Conservation (phyloP, 2,113 vertebrate genomes). For the Thalassarche chlororhynchos region DNA sequence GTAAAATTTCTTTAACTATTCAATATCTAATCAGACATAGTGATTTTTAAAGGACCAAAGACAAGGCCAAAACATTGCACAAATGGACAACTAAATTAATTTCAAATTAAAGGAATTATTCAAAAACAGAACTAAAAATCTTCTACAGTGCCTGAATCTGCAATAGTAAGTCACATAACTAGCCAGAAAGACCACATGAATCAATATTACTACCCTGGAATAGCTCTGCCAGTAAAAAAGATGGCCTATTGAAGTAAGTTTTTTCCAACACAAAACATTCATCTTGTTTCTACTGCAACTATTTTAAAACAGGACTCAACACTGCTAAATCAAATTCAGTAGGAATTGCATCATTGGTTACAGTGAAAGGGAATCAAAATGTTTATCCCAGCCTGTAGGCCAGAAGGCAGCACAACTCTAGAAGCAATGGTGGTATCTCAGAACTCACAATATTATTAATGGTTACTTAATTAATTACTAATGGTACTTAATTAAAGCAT, state of each 20-base stretch:
- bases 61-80: not conserved
- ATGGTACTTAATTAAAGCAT: not conserved
- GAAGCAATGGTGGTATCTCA: not conserved
- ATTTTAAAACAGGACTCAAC: not conserved
- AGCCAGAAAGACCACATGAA: not conserved
- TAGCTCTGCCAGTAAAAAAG: not conserved
- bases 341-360: not conserved
- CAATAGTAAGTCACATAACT: not conserved
- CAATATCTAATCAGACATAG: not conserved
- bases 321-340: not conserved
- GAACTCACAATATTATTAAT: not conserved
- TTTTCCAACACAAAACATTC: not conserved
- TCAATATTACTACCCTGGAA: not conserved
- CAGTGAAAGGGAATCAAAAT: not conserved
- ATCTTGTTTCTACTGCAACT: not conserved
- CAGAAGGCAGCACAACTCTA: not conserved
- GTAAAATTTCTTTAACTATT: not conserved
- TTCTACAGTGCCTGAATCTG: not conserved
- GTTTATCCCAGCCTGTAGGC: not conserved
- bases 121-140: not conserved
- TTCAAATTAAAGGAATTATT: not conserved
- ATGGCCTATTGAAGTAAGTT: not conserved
- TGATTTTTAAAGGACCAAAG: not conserved
- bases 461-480: not conserved
- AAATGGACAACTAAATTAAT: not conserved